These are phyloP conservation scores for Bembecia ichneumoniformis DNA, from an alignment of 2,888 invertebrate genomes.

Conservation along the genomic window DNA sequence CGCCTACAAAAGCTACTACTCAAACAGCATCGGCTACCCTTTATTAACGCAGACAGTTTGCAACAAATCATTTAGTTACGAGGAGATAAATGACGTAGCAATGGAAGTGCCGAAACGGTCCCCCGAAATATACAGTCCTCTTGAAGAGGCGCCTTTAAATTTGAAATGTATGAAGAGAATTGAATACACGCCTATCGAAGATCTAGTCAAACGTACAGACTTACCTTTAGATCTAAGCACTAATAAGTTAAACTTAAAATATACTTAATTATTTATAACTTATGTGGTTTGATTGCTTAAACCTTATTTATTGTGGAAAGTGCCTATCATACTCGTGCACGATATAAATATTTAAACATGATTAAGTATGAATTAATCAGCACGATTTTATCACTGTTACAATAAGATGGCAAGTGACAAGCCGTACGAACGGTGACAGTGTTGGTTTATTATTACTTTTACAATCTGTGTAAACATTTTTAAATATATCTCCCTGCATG, in stretches of 20 bases:
- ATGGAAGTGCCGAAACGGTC: conserved; percentile 13
- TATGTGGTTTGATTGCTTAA: background rate
- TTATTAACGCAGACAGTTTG: conserved; percentile 34
- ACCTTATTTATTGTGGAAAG: background rate
- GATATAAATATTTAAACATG: conserved; percentile 27
- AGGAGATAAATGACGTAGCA: conserved; percentile 29
- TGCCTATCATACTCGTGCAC: background rate
- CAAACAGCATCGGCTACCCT: conserved; percentile 37
- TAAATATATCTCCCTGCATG: background rate
- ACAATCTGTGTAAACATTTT: background rate
- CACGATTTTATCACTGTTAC: conserved; percentile 36
- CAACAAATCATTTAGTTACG: conserved; percentile 43
- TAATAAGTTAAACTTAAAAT: conserved; percentile 28
- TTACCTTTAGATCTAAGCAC: conserved; percentile 76
- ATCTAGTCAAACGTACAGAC: conserved; percentile 59
- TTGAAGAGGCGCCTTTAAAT: conserved; percentile 56
- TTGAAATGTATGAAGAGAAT: conserved; percentile 49
- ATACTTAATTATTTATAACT: conserved; percentile 3
- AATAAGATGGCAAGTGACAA: conserved; percentile 26
- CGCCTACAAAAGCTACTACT: conserved; percentile 51
- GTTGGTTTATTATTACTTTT: background rate
- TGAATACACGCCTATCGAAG: conserved; percentile 47
- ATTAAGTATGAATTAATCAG: conserved; percentile 39
- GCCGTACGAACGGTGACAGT: conserved; percentile 4
- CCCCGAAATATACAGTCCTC: conserved; percentile 17